Percentiles rank a stretch among this genome's conserved stretches.
Evolutionary conservation across 2,888 invertebrate species (phyloP).

Genomic region (Eupithecia subumbrata): DNA sequence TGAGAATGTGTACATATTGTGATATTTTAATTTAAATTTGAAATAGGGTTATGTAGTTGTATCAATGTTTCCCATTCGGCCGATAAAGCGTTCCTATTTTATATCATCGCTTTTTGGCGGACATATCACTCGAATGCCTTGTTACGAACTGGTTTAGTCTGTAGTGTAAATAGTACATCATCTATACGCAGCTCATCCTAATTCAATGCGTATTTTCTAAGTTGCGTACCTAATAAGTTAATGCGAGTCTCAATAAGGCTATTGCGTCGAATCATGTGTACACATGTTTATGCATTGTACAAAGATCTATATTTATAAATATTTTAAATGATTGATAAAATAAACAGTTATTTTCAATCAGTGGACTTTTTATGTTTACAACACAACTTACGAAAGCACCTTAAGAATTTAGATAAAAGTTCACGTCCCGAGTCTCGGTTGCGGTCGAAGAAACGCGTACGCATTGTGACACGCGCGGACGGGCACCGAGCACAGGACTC

Average conservation of each 20-base stretch:
- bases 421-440: slow-evolving; percentile 43
- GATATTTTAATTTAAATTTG: slow-evolving; percentile 82
- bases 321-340: slow-evolving; percentile 82
- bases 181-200: slow-evolving; percentile 49
- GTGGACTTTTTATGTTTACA: slow-evolving; percentile 51
- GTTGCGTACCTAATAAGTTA: slow-evolving; percentile 57
- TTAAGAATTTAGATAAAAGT: slow-evolving; percentile 4
- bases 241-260: slow-evolving; percentile 66
- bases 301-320: slow-evolving; percentile 82
- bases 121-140: slow-evolving; percentile 54
- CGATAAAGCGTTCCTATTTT: slow-evolving; percentile 48
- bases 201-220: slow-evolving; percentile 50
- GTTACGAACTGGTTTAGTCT: slow-evolving; percentile 50
- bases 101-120: slow-evolving; percentile 49
- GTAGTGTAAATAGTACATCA: slow-evolving; percentile 61
- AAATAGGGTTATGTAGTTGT: slow-evolving; percentile 74
- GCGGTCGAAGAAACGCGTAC: slow-evolving; percentile 52
- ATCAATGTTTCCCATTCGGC: slow-evolving; percentile 64
- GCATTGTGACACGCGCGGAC: slow-evolving; percentile 64
- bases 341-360: slow-evolving; percentile 82
- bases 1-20: slow-evolving; percentile 81
- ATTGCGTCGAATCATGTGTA: slow-evolving; percentile 67
- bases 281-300: slow-evolving; percentile 79
- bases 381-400: neutral
- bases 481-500: slow-evolving; percentile 57